A percentile compares a stretch with the other conserved stretches of the same genome.
These are phyloP conservation scores for Nymphalis io DNA, from an alignment of 1,140 invertebrate species.

Conservation along the genomic window DNA sequence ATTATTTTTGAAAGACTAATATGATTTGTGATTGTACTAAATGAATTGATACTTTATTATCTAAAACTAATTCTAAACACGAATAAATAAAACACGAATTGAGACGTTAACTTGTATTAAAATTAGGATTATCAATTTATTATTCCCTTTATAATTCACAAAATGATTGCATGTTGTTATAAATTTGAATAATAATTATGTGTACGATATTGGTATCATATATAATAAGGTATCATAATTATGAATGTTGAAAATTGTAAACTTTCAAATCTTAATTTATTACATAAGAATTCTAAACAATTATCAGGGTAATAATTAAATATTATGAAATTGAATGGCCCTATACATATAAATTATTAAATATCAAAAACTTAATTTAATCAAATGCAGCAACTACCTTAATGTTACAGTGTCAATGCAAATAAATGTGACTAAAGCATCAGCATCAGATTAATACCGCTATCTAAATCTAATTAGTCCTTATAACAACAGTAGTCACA, in stretches of 20 bases:
- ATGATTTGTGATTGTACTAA: conserved; percentile 29
- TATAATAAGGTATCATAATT: no score
- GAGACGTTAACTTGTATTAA: conserved; percentile 53
- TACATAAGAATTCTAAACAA: conserved; percentile 4
- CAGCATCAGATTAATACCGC: conserved; percentile 56
- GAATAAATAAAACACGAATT: conserved; percentile 44
- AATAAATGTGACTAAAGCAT: conserved; percentile 60
- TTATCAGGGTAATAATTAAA: background rate
- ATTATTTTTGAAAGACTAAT: conserved; percentile 14
- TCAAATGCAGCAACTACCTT: conserved; percentile 45
- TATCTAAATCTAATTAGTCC: conserved; percentile 62
- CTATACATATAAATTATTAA: conserved; percentile 11
- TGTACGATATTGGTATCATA: conserved; percentile 15
- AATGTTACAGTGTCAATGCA: conserved; percentile 45
- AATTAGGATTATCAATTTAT: conserved; percentile 43
- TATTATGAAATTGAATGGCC: conserved; percentile 6
- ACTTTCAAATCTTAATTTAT: background rate
- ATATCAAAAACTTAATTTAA: conserved; percentile 36
- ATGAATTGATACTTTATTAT: conserved; percentile 4
- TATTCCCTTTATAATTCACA: conserved; percentile 26
- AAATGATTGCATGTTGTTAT: conserved; percentile 25
- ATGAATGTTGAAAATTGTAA: conserved; percentile 15
- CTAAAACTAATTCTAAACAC: conserved; percentile 10
- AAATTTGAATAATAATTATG: conserved; percentile 26
- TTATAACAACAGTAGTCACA: conserved; percentile 55